phyloP scores from a whole-genome alignment of 2,888 invertebrate genomes.

The Cephus sareptanus region DNA sequence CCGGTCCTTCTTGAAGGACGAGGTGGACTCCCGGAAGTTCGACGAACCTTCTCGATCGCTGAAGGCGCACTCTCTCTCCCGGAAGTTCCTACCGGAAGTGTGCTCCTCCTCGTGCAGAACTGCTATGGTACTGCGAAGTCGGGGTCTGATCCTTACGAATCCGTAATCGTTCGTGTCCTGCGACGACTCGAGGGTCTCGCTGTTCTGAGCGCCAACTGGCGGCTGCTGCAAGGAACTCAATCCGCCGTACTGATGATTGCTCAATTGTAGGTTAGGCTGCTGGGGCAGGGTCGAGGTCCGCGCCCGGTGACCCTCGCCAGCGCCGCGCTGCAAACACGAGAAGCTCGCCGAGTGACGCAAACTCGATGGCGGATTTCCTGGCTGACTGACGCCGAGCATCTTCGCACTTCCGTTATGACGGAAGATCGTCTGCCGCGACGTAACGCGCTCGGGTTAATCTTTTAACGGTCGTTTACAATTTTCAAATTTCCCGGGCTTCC shows the following conservation, averaged over 20 bases:
- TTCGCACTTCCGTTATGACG: conserved; percentile 11
- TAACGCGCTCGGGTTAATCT: neutral
- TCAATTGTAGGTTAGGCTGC: conserved; percentile 49
- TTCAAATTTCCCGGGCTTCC: too few relatives aligned
- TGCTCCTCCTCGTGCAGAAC: conserved; percentile 51
- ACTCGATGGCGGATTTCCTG: conserved; percentile 61
- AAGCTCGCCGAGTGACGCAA: conserved; percentile 67
- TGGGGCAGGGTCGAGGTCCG: conserved; percentile 66
- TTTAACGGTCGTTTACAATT: neutral
- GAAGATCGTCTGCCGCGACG: neutral
- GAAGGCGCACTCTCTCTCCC: conserved; percentile 26
- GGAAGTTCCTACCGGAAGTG: neutral
- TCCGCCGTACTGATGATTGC: conserved; percentile 41
- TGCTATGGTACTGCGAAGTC: conserved; percentile 58
- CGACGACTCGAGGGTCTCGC: neutral
- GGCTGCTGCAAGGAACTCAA: conserved; percentile 31
- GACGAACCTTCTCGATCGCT: conserved; percentile 45
- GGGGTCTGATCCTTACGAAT: conserved; percentile 56
- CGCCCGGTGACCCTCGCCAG: conserved; percentile 54
- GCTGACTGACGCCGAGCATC: conserved; percentile 64
- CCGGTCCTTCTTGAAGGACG: neutral
- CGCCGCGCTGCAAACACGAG: conserved; percentile 65
- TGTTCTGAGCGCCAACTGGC: neutral
- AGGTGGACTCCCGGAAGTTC: conserved; percentile 31
- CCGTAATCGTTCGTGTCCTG: conserved; percentile 61